Percentiles rank a stretch among this genome's conserved stretches.
Conservation (phyloP, 23 tunicate species). For the Oikopleura vanhoeffeni region DNA sequence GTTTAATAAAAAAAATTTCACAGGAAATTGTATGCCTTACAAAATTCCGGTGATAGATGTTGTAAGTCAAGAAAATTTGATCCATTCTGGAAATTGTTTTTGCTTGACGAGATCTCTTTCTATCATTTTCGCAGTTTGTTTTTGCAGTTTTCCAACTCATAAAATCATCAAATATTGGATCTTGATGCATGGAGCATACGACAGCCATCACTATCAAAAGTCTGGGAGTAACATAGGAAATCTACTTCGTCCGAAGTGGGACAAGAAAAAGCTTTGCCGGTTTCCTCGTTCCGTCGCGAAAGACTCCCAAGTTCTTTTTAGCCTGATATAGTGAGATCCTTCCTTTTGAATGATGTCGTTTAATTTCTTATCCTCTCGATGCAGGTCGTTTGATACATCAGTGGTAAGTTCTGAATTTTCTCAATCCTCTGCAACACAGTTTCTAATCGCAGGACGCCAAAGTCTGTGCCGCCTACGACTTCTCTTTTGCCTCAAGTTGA, state of each 20-base stretch:
- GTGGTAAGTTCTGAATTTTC: background rate
- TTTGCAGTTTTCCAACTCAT: background rate
- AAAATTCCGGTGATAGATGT: too few relatives aligned
- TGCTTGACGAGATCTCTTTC: background rate
- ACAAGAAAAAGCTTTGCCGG: too few relatives aligned
- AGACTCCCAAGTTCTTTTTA: background rate
- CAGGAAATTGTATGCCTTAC: too few relatives aligned
- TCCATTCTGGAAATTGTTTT: too few relatives aligned
- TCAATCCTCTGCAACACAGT: background rate
- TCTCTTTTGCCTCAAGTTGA: background rate
- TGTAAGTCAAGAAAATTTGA: too few relatives aligned
- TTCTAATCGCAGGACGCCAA: conserved; percentile 9
- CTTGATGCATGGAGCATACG: background rate
- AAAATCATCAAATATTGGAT: background rate
- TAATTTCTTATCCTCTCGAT: background rate
- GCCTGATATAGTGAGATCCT: background rate
- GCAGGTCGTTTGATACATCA: background rate
- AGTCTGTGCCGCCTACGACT: background rate
- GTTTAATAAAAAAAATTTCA: too few relatives aligned
- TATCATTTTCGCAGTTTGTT: background rate
- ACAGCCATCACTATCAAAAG: background rate
- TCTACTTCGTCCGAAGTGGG: background rate
- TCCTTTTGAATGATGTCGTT: background rate
- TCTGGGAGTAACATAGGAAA: background rate
- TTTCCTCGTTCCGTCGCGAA: too few relatives aligned